Percentiles rank a stretch among this genome's conserved stretches.
These are phyloP conservation scores for Drosophila greeni DNA, from an alignment of 2,888 invertebrate genomes.

Conservation along the genomic window DNA sequence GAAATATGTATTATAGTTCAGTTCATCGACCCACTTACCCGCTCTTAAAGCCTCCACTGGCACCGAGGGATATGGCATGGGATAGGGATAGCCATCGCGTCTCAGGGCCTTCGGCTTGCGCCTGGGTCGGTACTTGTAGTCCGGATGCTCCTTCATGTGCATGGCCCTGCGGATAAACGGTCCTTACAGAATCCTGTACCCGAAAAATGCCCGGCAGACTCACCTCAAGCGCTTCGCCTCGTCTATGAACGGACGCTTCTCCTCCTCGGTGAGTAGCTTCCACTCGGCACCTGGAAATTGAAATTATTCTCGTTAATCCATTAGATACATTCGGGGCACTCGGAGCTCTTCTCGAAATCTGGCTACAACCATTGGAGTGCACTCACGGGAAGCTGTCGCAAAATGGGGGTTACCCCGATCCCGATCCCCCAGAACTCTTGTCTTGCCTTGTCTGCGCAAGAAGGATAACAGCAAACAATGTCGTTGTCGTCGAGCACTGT, in stretches of 20 bases:
- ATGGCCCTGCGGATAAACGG: slow-evolving; percentile 82
- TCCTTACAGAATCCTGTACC: not conserved
- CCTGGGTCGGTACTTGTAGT: slow-evolving; percentile 94
- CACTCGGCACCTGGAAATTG: slow-evolving; percentile 89
- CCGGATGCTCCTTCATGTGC: slow-evolving; percentile 97
- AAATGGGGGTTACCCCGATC: slow-evolving; percentile 15
- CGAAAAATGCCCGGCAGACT: slow-evolving; percentile 18
- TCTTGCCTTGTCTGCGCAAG: slow-evolving; percentile 59
- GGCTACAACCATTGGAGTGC: slow-evolving; percentile 51
- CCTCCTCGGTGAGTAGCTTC: slow-evolving; percentile 95
- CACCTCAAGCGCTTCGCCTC: slow-evolving; percentile 92
- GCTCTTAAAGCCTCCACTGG: slow-evolving; percentile 93
- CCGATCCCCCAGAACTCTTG: slow-evolving; percentile 26
- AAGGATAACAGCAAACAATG: slow-evolving; percentile 68
- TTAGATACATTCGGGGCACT: slow-evolving; percentile 55
- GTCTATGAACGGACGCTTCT: slow-evolving; percentile 98
- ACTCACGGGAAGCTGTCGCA: slow-evolving; percentile 49
- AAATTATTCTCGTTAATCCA: slow-evolving; percentile 56
- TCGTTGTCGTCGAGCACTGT: slow-evolving; percentile 42
- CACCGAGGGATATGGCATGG: slow-evolving; percentile 94
- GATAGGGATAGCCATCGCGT: slow-evolving; percentile 95
- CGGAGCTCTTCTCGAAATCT: slow-evolving; percentile 51
- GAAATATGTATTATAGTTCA: too few species aligned
- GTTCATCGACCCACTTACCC: slow-evolving; percentile 81
- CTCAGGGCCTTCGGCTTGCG: slow-evolving; percentile 92